Percentiles rank a stretch among this genome's conserved stretches.
Evolutionary conservation across 2,888 invertebrate genomes (phyloP).

Genomic region (Scaptomyza polygonia): DNA sequence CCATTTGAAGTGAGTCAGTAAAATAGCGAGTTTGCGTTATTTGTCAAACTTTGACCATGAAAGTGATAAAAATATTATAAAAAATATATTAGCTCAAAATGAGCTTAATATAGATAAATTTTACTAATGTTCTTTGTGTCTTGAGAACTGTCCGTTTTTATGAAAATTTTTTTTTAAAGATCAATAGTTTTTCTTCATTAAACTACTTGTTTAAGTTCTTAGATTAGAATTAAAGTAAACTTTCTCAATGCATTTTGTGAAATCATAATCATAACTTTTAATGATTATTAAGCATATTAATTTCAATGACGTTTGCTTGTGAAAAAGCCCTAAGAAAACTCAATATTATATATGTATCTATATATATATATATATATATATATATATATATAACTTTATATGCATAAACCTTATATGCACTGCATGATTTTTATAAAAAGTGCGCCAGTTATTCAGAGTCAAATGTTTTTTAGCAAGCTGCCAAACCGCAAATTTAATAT

Average conservation of each 20-base stretch:
- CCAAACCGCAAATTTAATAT: neutral
- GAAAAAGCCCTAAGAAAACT: too few species aligned
- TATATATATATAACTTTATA: neutral
- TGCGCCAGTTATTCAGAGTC: neutral
- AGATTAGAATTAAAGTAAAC: too few species aligned
- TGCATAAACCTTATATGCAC: too few species aligned
- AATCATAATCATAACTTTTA: too few species aligned
- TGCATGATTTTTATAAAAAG: neutral
- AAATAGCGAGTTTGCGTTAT: slow-evolving; percentile 3
- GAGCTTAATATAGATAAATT: neutral
- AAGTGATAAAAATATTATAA: neutral
- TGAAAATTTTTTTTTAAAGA: neutral
- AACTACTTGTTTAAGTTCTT: too few species aligned
- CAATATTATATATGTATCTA: too few species aligned
- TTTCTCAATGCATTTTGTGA: too few species aligned
- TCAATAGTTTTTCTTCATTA: neutral
- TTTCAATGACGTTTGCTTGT: too few species aligned
- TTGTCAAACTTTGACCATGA: neutral
- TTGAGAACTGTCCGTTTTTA: too few species aligned
- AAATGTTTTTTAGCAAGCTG: neutral
- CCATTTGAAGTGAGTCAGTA: slow-evolving; percentile 17
- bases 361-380: too few species aligned
- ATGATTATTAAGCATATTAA: too few species aligned
- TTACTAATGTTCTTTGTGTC: neutral
- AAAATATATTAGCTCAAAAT: neutral